Base-by-base conservation (phyloP, 1,140 invertebrate species). In the Conus ventricosus region DNA sequence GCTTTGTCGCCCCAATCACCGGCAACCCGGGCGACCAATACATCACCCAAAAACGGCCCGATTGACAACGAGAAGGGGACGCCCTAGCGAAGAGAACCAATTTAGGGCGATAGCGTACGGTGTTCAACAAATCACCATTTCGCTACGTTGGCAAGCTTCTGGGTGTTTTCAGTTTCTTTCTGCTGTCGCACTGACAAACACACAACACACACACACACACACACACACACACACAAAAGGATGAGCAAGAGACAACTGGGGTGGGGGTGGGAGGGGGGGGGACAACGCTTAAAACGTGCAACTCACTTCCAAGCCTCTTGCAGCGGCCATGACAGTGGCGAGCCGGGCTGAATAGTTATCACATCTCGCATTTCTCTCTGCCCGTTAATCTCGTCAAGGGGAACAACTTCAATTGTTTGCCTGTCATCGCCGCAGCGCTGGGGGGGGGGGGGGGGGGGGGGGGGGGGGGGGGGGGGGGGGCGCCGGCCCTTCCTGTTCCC, bases 121-220 rank as follows among this genome's bases (percentile, higher is more conserved):
- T 87, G 85, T 87, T 87, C 76, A 80, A 87, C 85, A 87, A 87
- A 87, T 87, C 85, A 80, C 85, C 84, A 27, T 39, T 39, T 78
- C 85, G 75, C 71, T 25, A 25, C 75, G 17, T 63, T 57, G 17
- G 23, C 57, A 25, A n/a, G 54, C n/a, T 55, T 8, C 53, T 13
- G 17, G 54, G 17, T 54, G 80, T 20, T 82, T 20, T 13, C 10
- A 63, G 60, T 63, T 63, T 6, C 67, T n/a, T 71, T 71, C 23
- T 71, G 0, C 23, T 71, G 6, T 20, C 23, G 6, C 23, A 20
- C 17, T 63, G 60, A 20, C 11, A 20, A 20, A 63, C 60, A 63
- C 60, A 63, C 60, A 63, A 63, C 10, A 39, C 39, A 39, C 39
- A 39, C 39, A 39, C 39, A 39, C 39, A 39, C 39, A 39, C 39